phyloP scores from a whole-genome alignment of 2,113 vertebrate genomes.

The Stigmatopora argus region DNA sequence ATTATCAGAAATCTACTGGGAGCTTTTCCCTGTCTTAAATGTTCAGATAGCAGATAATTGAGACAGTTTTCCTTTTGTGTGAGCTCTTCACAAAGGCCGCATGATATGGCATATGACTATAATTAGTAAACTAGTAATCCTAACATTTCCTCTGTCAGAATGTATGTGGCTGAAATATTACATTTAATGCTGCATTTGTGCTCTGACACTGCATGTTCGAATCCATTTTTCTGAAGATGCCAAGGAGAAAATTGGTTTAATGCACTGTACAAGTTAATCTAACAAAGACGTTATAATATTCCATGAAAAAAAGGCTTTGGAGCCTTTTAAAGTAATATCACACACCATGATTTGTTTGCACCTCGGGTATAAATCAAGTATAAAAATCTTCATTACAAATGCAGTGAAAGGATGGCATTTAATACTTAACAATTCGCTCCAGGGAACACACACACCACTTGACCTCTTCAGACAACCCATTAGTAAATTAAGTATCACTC shows the following conservation, averaged over 20 bases:
- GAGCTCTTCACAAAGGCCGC: conserved; percentile 23
- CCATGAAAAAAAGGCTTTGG: conserved; percentile 16
- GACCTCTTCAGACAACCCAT: conserved; percentile 52
- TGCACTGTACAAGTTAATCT: conserved; percentile 46
- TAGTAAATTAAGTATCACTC: conserved; percentile 55
- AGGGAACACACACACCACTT: conserved; percentile 33
- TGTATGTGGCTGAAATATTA: background rate
- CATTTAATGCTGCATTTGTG: conserved; percentile 3
- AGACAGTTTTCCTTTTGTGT: conserved; percentile 12
- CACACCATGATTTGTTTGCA: background rate
- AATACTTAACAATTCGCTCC: conserved; percentile 30
- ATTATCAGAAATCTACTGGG: conserved; percentile 33
- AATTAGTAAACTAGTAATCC: conserved; percentile 37
- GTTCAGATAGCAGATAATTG: conserved; percentile 17
- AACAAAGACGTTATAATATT: conserved; percentile 22
- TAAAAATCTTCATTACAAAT: conserved; percentile 27
- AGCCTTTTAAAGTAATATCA: conserved; percentile 2
- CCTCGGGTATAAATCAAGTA: conserved; percentile 12
- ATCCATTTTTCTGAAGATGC: conserved; percentile 24
- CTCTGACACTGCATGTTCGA: conserved; percentile 14
- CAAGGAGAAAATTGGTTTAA: conserved; percentile 37
- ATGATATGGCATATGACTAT: conserved; percentile 14
- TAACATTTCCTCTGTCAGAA: conserved; percentile 29
- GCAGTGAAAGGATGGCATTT: conserved; percentile 16
- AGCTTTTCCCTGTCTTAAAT: conserved; percentile 24